Conservation (phyloP, 2,797 vertebrate species). For the Prionace glauca region DNA sequence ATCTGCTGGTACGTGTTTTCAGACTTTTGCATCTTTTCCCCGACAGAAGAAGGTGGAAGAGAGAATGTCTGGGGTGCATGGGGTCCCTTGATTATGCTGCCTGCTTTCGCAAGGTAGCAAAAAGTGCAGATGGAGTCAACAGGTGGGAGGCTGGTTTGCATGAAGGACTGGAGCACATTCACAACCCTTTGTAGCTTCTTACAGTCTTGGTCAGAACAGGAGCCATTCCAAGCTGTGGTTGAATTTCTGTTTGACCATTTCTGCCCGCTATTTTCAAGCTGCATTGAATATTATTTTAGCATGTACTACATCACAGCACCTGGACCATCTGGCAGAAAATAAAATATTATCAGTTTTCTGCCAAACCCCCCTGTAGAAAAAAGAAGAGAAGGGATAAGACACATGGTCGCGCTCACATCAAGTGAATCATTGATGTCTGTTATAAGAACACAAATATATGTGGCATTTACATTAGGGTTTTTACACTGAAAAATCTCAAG, state of each 20-base stretch:
- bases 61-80: no score
- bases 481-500: neutral
- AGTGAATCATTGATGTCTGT: neutral
- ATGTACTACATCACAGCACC: neutral
- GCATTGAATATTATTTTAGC: neutral
- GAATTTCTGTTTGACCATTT: neutral
- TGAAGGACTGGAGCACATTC: no score
- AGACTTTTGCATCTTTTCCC: no score
- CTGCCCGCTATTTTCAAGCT: neutral
- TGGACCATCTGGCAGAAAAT: neutral
- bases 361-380: neutral
- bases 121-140: no score
- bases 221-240: neutral
- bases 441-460: neutral
- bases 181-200: no score
- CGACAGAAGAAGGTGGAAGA: no score
- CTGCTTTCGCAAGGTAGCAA: no score
- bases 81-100: no score
- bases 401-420: neutral
- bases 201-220: no score
- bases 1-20: no score
- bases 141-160: no score
- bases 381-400: neutral
- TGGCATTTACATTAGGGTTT: neutral
- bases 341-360: neutral